Evolutionary conservation across 2,888 invertebrate species (phyloP).

Genomic region (Xestobium rufovillosum): DNA sequence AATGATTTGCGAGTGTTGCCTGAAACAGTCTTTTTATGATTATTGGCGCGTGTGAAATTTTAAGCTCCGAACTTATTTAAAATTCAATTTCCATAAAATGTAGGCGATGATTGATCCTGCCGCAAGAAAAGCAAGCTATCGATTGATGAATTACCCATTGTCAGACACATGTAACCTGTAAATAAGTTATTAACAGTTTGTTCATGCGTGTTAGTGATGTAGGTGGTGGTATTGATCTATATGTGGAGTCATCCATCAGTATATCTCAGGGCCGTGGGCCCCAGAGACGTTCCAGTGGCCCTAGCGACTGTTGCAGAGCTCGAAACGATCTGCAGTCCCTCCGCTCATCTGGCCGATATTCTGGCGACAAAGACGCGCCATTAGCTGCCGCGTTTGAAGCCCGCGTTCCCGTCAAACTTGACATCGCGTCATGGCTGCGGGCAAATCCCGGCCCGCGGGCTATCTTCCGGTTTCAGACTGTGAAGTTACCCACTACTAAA

Average conservation of each 20-base stretch:
- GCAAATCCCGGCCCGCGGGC: constrained; percentile 38
- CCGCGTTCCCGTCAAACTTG: constrained; percentile 36
- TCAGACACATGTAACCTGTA: constrained; percentile 25
- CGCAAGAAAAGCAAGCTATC: neutral
- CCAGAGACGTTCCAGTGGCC: constrained; percentile 32
- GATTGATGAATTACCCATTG: constrained; percentile 1
- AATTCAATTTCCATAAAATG: neutral
- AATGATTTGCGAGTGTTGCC: too few relatives aligned
- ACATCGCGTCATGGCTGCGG: constrained; percentile 39
- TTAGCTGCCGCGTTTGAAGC: constrained; percentile 34
- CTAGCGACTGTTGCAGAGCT: constrained; percentile 18
- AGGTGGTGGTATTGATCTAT: constrained; percentile 39
- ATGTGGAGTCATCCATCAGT: constrained; percentile 43
- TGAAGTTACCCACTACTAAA: constrained; percentile 8
- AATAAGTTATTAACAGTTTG: constrained; percentile 38
- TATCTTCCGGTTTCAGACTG: constrained; percentile 31
- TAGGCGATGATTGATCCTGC: neutral
- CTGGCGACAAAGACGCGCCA: constrained; percentile 35
- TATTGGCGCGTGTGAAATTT: too few relatives aligned
- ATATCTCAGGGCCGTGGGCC: constrained; percentile 34
- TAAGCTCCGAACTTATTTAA: too few relatives aligned
- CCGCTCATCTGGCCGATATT: constrained; percentile 16
- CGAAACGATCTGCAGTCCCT: constrained; percentile 6
- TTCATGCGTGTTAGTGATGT: constrained; percentile 38
- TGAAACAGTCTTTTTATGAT: too few relatives aligned